Evolutionary conservation across 2,888 invertebrate species (phyloP).

Genomic region (Mesorhabditis sp.): DNA sequence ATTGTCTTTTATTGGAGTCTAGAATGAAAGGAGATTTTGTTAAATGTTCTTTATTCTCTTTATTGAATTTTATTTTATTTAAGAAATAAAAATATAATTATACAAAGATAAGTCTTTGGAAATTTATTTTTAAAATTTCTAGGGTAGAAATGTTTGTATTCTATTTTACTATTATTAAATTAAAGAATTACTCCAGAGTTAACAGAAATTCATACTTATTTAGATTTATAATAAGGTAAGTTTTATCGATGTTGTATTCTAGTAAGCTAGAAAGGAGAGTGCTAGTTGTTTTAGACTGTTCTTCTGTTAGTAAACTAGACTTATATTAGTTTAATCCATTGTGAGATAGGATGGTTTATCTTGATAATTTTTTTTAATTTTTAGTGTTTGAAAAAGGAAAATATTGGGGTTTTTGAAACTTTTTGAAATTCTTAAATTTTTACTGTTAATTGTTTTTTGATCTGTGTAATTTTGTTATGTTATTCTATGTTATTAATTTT

Average conservation of each 20-base stretch:
- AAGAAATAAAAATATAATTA: constrained; percentile 39
- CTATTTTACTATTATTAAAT: constrained; percentile 40
- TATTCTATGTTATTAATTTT: constrained; percentile 39
- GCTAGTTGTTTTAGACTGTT: constrained; percentile 42
- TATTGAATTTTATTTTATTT: constrained; percentile 38
- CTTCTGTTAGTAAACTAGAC: constrained; percentile 44
- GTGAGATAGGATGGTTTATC: constrained; percentile 50
- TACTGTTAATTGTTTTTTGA: too few species aligned
- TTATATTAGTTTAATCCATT: constrained; percentile 51
- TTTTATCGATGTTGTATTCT: constrained; percentile 49
- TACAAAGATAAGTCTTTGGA: constrained; percentile 49
- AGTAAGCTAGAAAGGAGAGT: constrained; percentile 36
- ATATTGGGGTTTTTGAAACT: constrained; percentile 39
- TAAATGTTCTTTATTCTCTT: constrained; percentile 38
- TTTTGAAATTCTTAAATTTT: constrained; percentile 33
- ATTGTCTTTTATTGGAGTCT: constrained; percentile 77
- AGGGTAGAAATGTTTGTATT: constrained; percentile 46
- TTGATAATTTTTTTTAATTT: constrained; percentile 38
- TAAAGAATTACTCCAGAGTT: constrained; percentile 51
- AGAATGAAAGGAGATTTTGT: constrained; percentile 68
- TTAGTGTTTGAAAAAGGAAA: constrained; percentile 42
- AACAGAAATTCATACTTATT: constrained; percentile 50
- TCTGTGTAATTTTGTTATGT: constrained; percentile 32
- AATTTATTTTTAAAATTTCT: constrained; percentile 46
- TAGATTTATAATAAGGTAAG: constrained; percentile 45